Conservation (phyloP, 1,140 invertebrate species). For the Drosophila subobscura region DNA sequence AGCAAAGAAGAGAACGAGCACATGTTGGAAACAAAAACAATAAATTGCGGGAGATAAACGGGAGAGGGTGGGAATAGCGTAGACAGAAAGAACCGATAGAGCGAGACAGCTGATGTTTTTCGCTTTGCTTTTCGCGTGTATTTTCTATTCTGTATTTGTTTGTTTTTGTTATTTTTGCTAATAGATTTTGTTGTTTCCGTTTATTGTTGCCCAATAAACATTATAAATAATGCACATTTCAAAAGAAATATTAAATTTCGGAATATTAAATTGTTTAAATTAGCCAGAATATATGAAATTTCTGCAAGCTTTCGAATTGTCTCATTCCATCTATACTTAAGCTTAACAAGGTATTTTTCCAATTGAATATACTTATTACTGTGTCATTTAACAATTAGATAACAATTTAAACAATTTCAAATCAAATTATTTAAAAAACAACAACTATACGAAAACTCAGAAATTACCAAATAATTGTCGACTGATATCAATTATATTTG, state of each 20-base stretch:
- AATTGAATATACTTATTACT: too few relatives aligned
- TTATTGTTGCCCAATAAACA: constrained; percentile 13
- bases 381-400: too few relatives aligned
- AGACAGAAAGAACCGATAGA: constrained; percentile 18
- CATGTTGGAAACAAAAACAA: constrained; percentile 44
- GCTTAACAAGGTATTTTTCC: too few relatives aligned
- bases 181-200: constrained; percentile 21
- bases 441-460: too few relatives aligned
- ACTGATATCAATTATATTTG: too few relatives aligned
- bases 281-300: neutral
- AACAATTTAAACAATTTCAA: too few relatives aligned
- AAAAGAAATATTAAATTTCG: constrained; percentile 2
- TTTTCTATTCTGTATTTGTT: constrained; percentile 6
- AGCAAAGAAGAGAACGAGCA: constrained; percentile 8
- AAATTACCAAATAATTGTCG: too few relatives aligned
- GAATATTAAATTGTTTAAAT: neutral
- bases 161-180: neutral
- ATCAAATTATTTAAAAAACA: too few relatives aligned
- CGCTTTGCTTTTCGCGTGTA: neutral
- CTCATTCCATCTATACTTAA: too few relatives aligned
- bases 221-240: constrained; percentile 15
- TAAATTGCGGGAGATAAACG: constrained; percentile 41
- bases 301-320: neutral
- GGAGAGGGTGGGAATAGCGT: neutral
- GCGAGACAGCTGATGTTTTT: constrained; percentile 7